Evolutionary conservation across 2,888 invertebrate species (phyloP), one percentile per base, ranked within the genome.

Genomic region (Cotesia congregata): DNA sequence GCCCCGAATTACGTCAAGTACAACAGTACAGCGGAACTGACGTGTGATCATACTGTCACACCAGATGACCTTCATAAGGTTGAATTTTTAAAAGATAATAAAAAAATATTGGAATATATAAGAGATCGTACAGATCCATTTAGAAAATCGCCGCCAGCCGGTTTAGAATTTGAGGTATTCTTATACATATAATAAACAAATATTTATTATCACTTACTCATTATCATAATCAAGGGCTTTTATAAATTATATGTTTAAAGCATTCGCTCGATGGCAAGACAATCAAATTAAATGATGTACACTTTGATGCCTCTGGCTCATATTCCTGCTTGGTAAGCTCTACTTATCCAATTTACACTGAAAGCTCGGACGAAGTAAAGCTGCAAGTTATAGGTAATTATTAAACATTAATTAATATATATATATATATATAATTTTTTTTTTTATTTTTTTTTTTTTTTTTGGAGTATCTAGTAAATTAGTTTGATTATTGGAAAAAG

Each of bases 291-390:
- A 93, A 93, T 84, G 92, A 93, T 87, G 91, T 96, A 86, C 94
- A 95, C 88, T 95, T 95, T 90, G 91, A 94, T 75, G 94, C 95
- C 67, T 93, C 94, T 12, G 96, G 96, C 39, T 91, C 92, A 74
- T 97, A 96, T 90, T 94, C 93, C 77, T 96, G 96, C 87, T 94
- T 95, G 87, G 95, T 96, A 39, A 95, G 96, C 75, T 93, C 95
- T 85, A 94, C 95, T 86, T 93, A 95, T 70, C 95, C 96, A 79
- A 93, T 96, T 85, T 96, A 94, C 90, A 95, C 95, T 61, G 95
- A 95, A 91, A 93, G 94, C 83, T 95, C 96, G 50, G 93, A 93
- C 84, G 92, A 93, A 84, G 94, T 94, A 88, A 93, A 95, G 89
- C 91, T 96, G 83, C 94, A 93, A 85, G 94, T 96, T 78, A 95